Percentiles rank a stretch among this genome's conserved stretches.
These are phyloP conservation scores for Cyprinus carpio DNA, from an alignment of 2,113 vertebrate species.

Conservation along the genomic window DNA sequence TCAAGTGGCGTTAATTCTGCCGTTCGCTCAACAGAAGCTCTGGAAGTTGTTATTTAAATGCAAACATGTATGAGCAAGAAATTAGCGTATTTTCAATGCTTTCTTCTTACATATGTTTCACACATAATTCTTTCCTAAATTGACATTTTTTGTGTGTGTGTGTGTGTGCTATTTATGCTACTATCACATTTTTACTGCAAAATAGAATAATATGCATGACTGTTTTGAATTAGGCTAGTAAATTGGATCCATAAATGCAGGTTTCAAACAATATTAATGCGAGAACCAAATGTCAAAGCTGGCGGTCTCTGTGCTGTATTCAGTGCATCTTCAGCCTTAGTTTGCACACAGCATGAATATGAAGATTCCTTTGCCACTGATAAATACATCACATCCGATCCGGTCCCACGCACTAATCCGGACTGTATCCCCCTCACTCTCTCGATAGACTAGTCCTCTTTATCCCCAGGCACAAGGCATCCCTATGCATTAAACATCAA, in stretches of 20 bases:
- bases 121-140: not conserved
- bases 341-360: not conserved
- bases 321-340: not conserved
- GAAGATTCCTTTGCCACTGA: not conserved
- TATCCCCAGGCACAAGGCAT: constrained; percentile 13
- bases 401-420: constrained; percentile 14
- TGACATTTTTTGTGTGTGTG: not conserved
- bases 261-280: not conserved
- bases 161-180: not conserved
- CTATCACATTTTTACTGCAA: not conserved
- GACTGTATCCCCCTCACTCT: not conserved
- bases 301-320: not conserved
- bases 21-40: constrained; percentile 52
- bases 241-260: not conserved
- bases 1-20: constrained; percentile 61
- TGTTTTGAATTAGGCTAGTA: not conserved
- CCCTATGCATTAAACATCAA: constrained; percentile 30
- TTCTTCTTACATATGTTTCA: not conserved
- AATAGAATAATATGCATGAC: not conserved
- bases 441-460: not conserved
- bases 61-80: not conserved
- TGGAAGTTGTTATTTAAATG: not conserved
- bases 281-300: not conserved
- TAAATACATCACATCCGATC: constrained; percentile 17
- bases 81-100: not conserved